Evolutionary conservation across 1,140 invertebrate genomes (phyloP).

Genomic region (Drosophila mayri): DNA sequence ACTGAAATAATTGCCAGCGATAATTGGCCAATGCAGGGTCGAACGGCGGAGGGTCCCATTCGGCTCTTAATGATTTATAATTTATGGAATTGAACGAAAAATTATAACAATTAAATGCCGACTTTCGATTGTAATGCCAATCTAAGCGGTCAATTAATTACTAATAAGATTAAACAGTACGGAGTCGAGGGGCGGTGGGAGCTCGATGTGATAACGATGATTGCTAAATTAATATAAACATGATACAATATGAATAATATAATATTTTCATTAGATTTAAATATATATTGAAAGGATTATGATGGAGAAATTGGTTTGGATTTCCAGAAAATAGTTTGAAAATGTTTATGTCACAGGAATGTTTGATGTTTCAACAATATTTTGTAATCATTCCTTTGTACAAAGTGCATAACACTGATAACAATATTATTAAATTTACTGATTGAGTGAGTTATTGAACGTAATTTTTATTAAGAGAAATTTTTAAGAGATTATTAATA

Average conservation of each 20-base stretch:
- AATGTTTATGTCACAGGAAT: too few species aligned
- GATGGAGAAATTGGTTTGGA: background rate
- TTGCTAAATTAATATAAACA: background rate
- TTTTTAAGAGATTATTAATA: too few species aligned
- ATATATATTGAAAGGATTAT: background rate
- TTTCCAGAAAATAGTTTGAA: background rate
- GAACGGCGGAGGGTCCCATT: background rate
- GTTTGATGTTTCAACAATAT: background rate
- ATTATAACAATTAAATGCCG: conserved; percentile 47
- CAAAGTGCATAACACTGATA: too few species aligned
- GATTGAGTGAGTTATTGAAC: background rate
- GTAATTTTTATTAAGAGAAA: too few species aligned
- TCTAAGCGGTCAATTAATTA: conserved; percentile 55
- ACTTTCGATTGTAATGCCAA: conserved; percentile 33
- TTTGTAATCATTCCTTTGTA: background rate
- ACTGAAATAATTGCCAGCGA: conserved; percentile 43
- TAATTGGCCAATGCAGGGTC: conserved; percentile 7
- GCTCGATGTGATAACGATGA: background rate
- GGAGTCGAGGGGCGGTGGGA: too few species aligned
- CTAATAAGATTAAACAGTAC: conserved; percentile 25
- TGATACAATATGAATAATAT: background rate
- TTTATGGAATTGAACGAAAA: conserved; percentile 62
- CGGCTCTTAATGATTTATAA: conserved; percentile 71
- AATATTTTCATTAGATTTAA: background rate
- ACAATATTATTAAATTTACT: too few species aligned